Evolutionary conservation across 1,140 invertebrate genomes (phyloP), one percentile per base, ranked within the genome.

Genomic region (Pteromalus puparum): DNA sequence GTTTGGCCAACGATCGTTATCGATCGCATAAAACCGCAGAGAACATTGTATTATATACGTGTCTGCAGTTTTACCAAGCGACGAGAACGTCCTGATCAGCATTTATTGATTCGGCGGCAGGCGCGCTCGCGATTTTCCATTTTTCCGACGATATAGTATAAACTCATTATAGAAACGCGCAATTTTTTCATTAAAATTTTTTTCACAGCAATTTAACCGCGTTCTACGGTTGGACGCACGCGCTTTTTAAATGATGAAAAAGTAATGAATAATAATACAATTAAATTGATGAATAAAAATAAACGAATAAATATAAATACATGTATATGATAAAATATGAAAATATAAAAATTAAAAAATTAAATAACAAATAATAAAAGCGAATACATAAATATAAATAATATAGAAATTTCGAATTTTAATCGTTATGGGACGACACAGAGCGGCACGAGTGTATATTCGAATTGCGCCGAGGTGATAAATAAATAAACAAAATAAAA

Each of bases 361-460:
- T 34, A 72, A 72, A 72, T 68, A 68, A 24, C 26, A 24, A 72
- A 34, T 73, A 72, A 26, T 73, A 73, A 73, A 73, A 13, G 18
- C 38, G 21, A 34, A 34, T 34, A 34, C 6, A 34, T 34, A 34
- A 34, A 76, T n/a, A 46, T 24, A 7, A 3, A 74, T 26, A 24
- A 38, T 18, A 21, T 21, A 18, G 46, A 76, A 3, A n/a, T 61
- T 77, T 61, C 75, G 21, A 38, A 67, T 79, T 79, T 67, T 67
- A 79, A 79, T 67, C 28, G 18, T 34, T 67, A 38, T 34, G n/a
- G 26, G 28, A 38, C 5, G n/a, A 67, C 3, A 67, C 18, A 26
- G 9, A 18, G 48, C 76, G 46, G 26, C 3, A n/a, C n/a, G 46
- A 61, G 21, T 12, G 7, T 12, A 30, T 53, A 30, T 73, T 26